Conservation (phyloP, 2,888 invertebrate species). For the Drosophila glabriapex region DNA sequence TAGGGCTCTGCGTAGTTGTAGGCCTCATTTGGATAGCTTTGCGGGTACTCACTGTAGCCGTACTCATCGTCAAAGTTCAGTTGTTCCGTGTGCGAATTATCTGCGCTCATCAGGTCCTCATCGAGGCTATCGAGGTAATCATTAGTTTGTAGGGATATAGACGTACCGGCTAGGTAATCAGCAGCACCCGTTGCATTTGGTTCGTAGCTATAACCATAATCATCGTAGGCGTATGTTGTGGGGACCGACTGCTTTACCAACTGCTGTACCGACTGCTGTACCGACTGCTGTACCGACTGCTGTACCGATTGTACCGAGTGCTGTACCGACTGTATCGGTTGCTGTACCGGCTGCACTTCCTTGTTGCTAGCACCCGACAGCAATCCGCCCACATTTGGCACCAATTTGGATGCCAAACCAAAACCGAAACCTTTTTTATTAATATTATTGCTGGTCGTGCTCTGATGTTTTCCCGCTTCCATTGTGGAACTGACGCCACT, state of each 20-base stretch:
- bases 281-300: neutral
- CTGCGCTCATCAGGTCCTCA: conserved; percentile 20
- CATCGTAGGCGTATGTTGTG: neutral
- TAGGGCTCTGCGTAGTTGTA: conserved; percentile 23
- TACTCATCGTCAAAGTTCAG: conserved; percentile 70
- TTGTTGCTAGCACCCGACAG: conserved; percentile 51
- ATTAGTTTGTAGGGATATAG: neutral
- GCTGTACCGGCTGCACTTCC: conserved; percentile 12
- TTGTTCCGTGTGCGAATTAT: conserved; percentile 12
- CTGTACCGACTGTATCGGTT: neutral
- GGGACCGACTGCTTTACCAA: neutral
- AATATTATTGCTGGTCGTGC: conserved; percentile 13
- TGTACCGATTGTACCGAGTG: conserved; percentile 5
- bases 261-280: neutral
- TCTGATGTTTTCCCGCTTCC: conserved; percentile 31
- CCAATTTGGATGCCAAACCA: conserved; percentile 80
- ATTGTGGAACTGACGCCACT: conserved; percentile 66
- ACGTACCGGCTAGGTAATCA: neutral
- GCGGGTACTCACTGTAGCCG: conserved; percentile 68
- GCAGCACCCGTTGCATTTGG: neutral
- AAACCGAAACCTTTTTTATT: conserved; percentile 77
- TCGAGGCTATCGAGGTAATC: conserved; percentile 31
- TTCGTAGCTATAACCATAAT: neutral
- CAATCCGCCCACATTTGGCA: conserved; percentile 79
- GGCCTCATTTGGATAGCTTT: neutral